phyloP scores from a whole-genome alignment of 2,113 vertebrate genomes.

The Chitala chitala region DNA sequence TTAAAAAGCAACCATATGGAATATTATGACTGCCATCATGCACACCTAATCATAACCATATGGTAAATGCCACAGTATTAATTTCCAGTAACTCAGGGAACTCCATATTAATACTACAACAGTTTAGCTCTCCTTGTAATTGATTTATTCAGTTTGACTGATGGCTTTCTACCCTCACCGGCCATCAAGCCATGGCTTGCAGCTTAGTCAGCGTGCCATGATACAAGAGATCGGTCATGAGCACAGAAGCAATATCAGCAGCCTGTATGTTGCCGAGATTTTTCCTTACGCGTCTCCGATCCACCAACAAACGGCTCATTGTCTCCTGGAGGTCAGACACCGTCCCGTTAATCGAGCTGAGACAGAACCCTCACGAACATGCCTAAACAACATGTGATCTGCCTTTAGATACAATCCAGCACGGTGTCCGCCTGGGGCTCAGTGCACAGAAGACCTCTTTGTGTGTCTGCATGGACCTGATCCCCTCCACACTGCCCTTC shows the following conservation, averaged over 20 bases:
- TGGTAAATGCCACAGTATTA: neutral
- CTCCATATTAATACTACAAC: neutral
- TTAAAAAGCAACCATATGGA: neutral
- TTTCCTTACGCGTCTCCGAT: slow-evolving; percentile 15
- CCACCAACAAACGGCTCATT: slow-evolving; percentile 38
- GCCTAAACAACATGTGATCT: slow-evolving; percentile 44
- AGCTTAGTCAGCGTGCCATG: neutral
- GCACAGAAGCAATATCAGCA: neutral
- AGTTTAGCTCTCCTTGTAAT: no score
- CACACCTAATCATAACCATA: neutral
- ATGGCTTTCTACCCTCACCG: neutral
- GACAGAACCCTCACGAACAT: slow-evolving; percentile 26
- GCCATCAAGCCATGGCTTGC: neutral
- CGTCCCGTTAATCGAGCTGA: slow-evolving; percentile 30
- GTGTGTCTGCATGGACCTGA: slow-evolving; percentile 33
- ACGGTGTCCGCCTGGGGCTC: slow-evolving; percentile 32
- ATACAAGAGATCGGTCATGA: neutral
- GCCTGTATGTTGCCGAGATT: slow-evolving; percentile 8
- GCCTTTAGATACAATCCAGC: slow-evolving; percentile 42
- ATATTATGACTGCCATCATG: neutral
- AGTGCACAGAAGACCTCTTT: slow-evolving; percentile 29
- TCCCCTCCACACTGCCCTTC: slow-evolving; percentile 17
- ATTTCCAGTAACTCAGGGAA: neutral
- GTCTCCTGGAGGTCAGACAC: slow-evolving; percentile 32
- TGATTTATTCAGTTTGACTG: neutral